Evolutionary conservation across 2,797 vertebrate species (phyloP), one percentile per base, ranked within the genome.

Genomic region (Pangasius mekongensis): DNA sequence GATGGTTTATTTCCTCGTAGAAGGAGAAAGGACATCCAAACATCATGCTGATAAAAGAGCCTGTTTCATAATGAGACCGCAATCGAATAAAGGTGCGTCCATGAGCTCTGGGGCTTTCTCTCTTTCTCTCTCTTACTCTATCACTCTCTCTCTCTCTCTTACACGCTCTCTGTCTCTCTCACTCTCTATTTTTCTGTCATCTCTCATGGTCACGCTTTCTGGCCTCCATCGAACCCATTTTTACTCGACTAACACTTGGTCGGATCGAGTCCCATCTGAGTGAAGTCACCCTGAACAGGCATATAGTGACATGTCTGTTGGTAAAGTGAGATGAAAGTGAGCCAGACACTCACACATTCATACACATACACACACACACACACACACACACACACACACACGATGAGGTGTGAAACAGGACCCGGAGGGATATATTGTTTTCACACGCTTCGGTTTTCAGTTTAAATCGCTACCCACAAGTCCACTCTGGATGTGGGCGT

Each of bases 301-400:
- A 5, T 67, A 81, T n/a, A 71, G 77, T 10, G 14, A 43, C 62
- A 71, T 69, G 58, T 71, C 49, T 56, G 27, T 18, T 36, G 74
- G 87, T 88, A 86, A 88, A 88, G 54, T 86, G 64, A 86, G 87
- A 80, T 81, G 87, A 85, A 58, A 85, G 87, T 49, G 62, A 86
- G 84, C 30, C 84, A 18, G 18, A 47, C 87, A 69, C 73, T 16
- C 58, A 36, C 74, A 67, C 74, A 69, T 33, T 43, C 86, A 87
- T 52, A 36, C 52, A 80, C 77, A 80, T 52, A 80, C 49, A 54
- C 49, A 81, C 27, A 58, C 58, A 83, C 80, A 64, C 54, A 83
- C 33, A 64, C 58, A 64, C 62, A 66, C 58, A 49, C 39, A 84
- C 83, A 83, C 74, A 67, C 60, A 33, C 22, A 56, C 56, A 39